Percentiles rank a stretch among this genome's conserved stretches.
Conservation (phyloP, 2,888 invertebrate genomes). For the Ephialtes manifestator region DNA sequence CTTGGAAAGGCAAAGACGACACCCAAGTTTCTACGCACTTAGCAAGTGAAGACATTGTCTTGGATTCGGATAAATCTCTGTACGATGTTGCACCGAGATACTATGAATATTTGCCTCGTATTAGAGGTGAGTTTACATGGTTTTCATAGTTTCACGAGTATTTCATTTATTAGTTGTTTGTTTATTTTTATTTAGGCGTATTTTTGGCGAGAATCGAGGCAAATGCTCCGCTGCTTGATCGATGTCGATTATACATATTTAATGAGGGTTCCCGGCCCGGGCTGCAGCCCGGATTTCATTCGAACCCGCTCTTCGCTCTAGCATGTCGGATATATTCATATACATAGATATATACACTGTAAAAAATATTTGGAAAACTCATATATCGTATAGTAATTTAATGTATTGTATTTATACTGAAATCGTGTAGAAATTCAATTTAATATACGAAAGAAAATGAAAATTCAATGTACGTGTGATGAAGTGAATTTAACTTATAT, state of each 20-base stretch:
- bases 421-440: no score
- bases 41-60: slow-evolving; percentile 48
- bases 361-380: no score
- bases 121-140: neutral
- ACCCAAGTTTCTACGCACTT: slow-evolving; percentile 42
- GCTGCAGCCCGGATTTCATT: slow-evolving; percentile 65
- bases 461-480: no score
- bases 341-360: neutral
- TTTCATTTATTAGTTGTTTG: neutral
- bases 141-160: neutral
- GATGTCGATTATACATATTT: slow-evolving; percentile 68
- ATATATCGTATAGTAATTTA: no score
- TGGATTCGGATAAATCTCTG: neutral
- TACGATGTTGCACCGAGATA: neutral
- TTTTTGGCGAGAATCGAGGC: neutral
- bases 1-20: slow-evolving; percentile 50
- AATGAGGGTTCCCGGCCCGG: slow-evolving; percentile 68
- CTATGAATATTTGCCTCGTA: neutral
- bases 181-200: neutral
- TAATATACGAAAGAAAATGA: no score
- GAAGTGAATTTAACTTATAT: no score
- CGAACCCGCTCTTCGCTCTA: slow-evolving; percentile 41
- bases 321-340: neutral
- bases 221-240: slow-evolving; percentile 54
- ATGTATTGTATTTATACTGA: no score